phyloP scores from a whole-genome alignment of 2,888 invertebrate genomes.

The Aelia acuminata region DNA sequence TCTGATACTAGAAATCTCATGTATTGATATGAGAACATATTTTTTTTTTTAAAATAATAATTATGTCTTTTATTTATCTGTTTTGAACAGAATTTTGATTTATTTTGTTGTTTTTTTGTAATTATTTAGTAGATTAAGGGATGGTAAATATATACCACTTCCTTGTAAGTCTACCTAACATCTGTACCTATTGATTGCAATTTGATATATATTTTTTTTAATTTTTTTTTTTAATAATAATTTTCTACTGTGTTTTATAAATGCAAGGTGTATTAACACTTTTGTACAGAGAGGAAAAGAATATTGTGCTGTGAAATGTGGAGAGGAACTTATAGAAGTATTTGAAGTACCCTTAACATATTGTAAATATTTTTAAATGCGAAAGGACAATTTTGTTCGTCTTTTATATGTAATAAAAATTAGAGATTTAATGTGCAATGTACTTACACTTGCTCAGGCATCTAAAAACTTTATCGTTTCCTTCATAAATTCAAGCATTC shows the following conservation, averaged over 20 bases:
- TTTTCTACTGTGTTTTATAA: conserved; percentile 65
- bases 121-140: conserved; percentile 27
- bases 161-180: conserved; percentile 52
- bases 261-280: conserved; percentile 62
- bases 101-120: conserved; percentile 42
- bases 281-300: conserved; percentile 46
- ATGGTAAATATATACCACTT: conserved; percentile 36
- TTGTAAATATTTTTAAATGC: conserved; percentile 63
- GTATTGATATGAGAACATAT: conserved; percentile 41
- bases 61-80: conserved; percentile 49
- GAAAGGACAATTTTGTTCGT: conserved; percentile 39
- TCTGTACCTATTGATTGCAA: conserved; percentile 58
- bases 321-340: conserved; percentile 53
- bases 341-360: conserved; percentile 54
- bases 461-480: conserved; percentile 10
- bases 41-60: neutral
- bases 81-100: neutral
- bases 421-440: conserved; percentile 57
- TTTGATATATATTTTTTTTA: conserved; percentile 53
- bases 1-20: conserved; percentile 27
- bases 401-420: conserved; percentile 55
- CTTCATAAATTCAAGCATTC: conserved; percentile 12
- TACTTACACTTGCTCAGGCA: conserved; percentile 59
- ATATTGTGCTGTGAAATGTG: conserved; percentile 58
- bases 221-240: conserved; percentile 61